These are phyloP conservation scores for Pholis gunnellus DNA, from an alignment of 2,113 vertebrate species.

Conservation along the genomic window DNA sequence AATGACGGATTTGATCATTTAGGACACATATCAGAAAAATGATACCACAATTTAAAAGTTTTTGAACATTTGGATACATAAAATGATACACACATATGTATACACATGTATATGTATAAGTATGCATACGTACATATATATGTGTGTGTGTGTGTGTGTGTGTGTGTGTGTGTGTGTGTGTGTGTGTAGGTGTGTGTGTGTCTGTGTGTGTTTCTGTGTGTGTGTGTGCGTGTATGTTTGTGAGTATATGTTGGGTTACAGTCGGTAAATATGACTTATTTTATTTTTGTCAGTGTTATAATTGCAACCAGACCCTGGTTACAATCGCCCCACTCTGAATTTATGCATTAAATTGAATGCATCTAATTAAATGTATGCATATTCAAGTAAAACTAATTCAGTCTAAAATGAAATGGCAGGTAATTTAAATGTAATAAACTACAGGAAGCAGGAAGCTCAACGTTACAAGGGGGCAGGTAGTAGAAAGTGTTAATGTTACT, in stretches of 20 bases:
- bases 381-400: neutral
- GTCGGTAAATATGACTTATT: neutral
- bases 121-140: too few species aligned
- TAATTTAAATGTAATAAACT: neutral
- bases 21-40: neutral
- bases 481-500: neutral
- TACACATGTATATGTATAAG: too few species aligned
- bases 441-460: neutral
- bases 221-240: too few species aligned
- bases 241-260: neutral
- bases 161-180: too few species aligned
- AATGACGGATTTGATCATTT: neutral
- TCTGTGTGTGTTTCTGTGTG: too few species aligned
- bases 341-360: neutral
- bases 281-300: neutral
- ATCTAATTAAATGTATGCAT: neutral
- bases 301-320: neutral
- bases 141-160: too few species aligned
- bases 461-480: neutral
- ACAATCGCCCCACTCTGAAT: neutral
- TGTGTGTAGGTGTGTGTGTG: too few species aligned
- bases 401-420: neutral
- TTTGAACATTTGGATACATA: neutral
- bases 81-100: too few species aligned
- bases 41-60: too few species aligned